phyloP scores from a whole-genome alignment of 2,797 vertebrate species.

The Halcyon chelicuti region DNA sequence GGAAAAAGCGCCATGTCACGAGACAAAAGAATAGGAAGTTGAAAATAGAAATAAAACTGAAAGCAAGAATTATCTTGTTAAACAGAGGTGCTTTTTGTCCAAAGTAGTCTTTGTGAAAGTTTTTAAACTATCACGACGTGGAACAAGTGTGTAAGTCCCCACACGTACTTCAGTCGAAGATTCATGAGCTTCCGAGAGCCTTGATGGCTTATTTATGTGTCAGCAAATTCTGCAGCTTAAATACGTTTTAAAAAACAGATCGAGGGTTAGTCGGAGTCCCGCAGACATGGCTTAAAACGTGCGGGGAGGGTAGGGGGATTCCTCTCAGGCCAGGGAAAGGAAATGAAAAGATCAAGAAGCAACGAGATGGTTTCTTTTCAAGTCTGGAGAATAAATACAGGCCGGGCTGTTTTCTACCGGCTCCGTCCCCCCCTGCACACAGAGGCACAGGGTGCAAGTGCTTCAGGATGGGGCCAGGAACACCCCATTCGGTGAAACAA shows the following conservation, averaged over 20 bases:
- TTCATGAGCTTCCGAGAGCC: slow-evolving; percentile 55
- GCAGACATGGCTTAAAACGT: slow-evolving; percentile 17
- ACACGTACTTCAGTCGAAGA: slow-evolving; percentile 68
- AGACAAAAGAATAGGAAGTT: slow-evolving; percentile 82
- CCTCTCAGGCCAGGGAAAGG: background rate
- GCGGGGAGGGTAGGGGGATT: background rate
- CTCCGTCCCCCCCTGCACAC: background rate
- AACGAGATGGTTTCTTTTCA: background rate
- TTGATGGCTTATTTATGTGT: slow-evolving; percentile 74
- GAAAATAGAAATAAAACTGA: slow-evolving; percentile 77
- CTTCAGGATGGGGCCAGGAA: background rate
- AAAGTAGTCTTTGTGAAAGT: slow-evolving; percentile 67
- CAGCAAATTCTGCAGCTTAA: slow-evolving; percentile 67
- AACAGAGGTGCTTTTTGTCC: slow-evolving; percentile 65
- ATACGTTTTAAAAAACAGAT: slow-evolving; percentile 35
- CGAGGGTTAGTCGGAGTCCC: background rate
- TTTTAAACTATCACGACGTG: slow-evolving; percentile 57
- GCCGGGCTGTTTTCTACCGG: background rate
- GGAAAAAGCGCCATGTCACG: slow-evolving; percentile 72
- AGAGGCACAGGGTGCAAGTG: background rate
- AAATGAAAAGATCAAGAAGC: slow-evolving; percentile 56
- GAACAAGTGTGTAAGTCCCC: slow-evolving; percentile 72
- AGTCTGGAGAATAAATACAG: background rate
- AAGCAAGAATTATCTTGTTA: slow-evolving; percentile 87
- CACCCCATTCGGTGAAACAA: fast-evolving